Evolutionary conservation across 2,113 vertebrate genomes (phyloP), one percentile per base, ranked within the genome.

Genomic region (Poecilia latipinna): DNA sequence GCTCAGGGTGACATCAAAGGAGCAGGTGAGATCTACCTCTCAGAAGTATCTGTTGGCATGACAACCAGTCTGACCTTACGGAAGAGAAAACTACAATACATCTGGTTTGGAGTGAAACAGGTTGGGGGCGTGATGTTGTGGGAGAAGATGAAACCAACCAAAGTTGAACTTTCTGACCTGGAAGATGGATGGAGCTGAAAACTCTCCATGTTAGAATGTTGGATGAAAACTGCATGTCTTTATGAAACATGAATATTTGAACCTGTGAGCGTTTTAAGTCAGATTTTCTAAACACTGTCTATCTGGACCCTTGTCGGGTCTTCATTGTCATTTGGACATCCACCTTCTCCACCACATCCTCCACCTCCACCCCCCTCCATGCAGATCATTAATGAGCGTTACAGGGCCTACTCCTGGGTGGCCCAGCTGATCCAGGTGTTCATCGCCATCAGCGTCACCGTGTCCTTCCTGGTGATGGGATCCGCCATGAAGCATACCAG

Each of bases 381-480:
- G 44, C 76, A 94, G 94, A 93, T 94, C 51, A 93, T 94, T 61
- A 88, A 76, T 75, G 85, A 93, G 72, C 88, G 75, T 66, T 90
- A 94, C 88, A 75, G 68, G 4, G 65, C 70, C 4, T 93, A 90
- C 85, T 86, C 87, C 37, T 94, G 93, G 92, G 90, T 95, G 87
- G 92, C 92, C 17, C 64, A 89, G 83, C 87, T 93, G 73, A 94
- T 93, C 81, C 90, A 94, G 88, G 88, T 92, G 66, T 94, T 94
- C 39, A 93, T 93, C 33, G 89, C 93, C 87, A 82, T 93, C 88
- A 95, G 92, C 57, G 77, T 93, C 82, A 93, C 91, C 0, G 92
- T 94, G 74, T 94, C 92, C 65, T 95, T 93, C 86, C 92, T 94
- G 24, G 93, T 94, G 67, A 93, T 93, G 90, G 93, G 93, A 35